Evolutionary conservation across 2,113 vertebrate species (phyloP).

Genomic region (Grammomys surdaster): DNA sequence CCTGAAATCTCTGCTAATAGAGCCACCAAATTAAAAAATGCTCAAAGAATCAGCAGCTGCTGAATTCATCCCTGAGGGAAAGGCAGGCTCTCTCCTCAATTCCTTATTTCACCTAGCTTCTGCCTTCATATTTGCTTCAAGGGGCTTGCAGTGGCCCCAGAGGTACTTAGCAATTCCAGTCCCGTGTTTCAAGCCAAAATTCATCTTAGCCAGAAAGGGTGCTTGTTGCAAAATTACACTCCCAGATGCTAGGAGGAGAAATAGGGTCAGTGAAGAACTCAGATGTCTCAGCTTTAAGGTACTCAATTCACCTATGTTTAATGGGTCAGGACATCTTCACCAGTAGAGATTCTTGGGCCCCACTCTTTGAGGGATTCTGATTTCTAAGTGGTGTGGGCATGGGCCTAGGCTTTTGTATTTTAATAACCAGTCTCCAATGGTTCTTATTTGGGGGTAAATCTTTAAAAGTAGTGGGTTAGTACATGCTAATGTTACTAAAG

Average conservation of each 20-base stretch:
- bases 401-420: constrained; percentile 34
- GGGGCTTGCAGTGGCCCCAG: constrained; percentile 57
- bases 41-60: constrained; percentile 70
- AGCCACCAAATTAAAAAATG: constrained; percentile 66
- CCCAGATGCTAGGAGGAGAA: constrained; percentile 64
- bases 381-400: background rate
- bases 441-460: constrained; percentile 37
- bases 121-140: constrained; percentile 70
- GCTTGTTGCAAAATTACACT: constrained; percentile 74
- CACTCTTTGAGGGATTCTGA: constrained; percentile 17
- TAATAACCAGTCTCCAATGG: constrained; percentile 20
- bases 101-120: constrained; percentile 67
- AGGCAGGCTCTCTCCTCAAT: constrained; percentile 57
- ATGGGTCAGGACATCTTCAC: constrained; percentile 65
- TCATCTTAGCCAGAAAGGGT: constrained; percentile 71
- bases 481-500: constrained; percentile 25
- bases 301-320: constrained; percentile 65
- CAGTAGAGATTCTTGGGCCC: constrained; percentile 9
- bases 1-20: constrained; percentile 61
- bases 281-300: constrained; percentile 64
- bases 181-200: constrained; percentile 71
- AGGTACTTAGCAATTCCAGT: constrained; percentile 75
- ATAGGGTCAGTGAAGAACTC: constrained; percentile 74
- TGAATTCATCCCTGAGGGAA: constrained; percentile 50
- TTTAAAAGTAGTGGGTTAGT: constrained; percentile 47